Conservation (phyloP, 23 tunicate species). For the Ascidia mentula region DNA sequence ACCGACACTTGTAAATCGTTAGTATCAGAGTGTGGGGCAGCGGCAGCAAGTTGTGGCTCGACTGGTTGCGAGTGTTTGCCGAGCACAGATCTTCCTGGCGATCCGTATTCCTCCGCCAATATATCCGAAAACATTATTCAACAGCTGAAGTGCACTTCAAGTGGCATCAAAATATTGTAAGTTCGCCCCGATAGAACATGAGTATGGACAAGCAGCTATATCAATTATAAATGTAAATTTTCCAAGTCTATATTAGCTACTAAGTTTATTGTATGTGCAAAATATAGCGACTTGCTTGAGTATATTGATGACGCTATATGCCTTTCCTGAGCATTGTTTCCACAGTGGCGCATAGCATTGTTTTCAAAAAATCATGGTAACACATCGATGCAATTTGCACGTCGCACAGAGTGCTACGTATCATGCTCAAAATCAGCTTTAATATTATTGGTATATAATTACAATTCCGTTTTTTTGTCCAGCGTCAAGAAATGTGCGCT, state of each 20-base stretch:
- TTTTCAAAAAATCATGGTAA: too few relatives aligned
- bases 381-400: too few relatives aligned
- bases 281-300: too few relatives aligned
- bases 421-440: not conserved
- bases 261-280: too few relatives aligned
- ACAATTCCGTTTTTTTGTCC: not conserved
- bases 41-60: slow-evolving; percentile 18
- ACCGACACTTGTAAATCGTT: slow-evolving; percentile 7
- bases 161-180: not conserved
- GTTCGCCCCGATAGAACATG: not conserved
- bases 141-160: not conserved
- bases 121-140: slow-evolving; percentile 11
- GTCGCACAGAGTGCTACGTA: too few relatives aligned
- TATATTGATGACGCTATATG: too few relatives aligned
- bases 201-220: too few relatives aligned
- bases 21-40: slow-evolving; percentile 16
- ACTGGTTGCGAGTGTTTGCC: slow-evolving; percentile 41
- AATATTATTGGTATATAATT: not conserved
- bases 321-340: too few relatives aligned
- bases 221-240: too few relatives aligned
- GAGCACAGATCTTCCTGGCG: slow-evolving; percentile 13
- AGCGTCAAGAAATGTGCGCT: slow-evolving; percentile 35
- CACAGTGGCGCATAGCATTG: too few relatives aligned
- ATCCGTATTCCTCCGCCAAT: slow-evolving; percentile 21
- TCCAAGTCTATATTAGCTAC: too few relatives aligned